Evolutionary conservation across 2,797 vertebrate genomes (phyloP).

Genomic region (Mormyrops attenuatus): DNA sequence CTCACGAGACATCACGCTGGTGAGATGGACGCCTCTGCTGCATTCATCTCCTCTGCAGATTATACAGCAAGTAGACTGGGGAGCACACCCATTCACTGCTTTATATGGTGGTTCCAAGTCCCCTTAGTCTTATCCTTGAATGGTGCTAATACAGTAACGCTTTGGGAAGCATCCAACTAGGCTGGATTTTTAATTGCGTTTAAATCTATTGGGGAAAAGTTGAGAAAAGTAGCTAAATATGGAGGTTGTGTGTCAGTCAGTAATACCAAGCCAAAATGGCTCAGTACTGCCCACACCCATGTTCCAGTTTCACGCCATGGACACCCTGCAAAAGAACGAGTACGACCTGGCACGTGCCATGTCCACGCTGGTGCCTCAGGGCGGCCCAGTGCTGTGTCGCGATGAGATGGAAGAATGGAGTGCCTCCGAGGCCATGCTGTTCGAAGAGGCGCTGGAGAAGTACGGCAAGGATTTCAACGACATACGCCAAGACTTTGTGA

Average conservation of each 20-base stretch:
- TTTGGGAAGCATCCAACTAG: not conserved
- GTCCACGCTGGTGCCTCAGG: constrained; percentile 90
- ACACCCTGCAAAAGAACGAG: constrained; percentile 82
- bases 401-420: constrained; percentile 99
- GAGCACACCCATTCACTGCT: not conserved
- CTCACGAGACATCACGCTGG: constrained; percentile 91
- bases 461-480: constrained; percentile 95
- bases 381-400: constrained; percentile 83
- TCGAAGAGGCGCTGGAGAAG: constrained; percentile 91
- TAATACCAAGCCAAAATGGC: not conserved
- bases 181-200: not conserved
- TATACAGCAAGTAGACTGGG: not conserved
- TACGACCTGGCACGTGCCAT: constrained; percentile 89
- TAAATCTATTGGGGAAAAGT: not conserved
- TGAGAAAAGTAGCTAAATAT: not conserved
- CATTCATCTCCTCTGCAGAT: not conserved
- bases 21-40: constrained; percentile 42
- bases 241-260: not conserved
- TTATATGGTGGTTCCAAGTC: not conserved
- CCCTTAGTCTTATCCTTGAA: not conserved
- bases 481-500: constrained; percentile 92
- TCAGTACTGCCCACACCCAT: rapidly evolving
- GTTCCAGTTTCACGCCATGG: constrained; percentile 87
- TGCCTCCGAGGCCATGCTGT: constrained; percentile 89
- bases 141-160: not conserved